Base-by-base conservation (phyloP, 1,140 invertebrate genomes). In the Drosophila eugracilis region DNA sequence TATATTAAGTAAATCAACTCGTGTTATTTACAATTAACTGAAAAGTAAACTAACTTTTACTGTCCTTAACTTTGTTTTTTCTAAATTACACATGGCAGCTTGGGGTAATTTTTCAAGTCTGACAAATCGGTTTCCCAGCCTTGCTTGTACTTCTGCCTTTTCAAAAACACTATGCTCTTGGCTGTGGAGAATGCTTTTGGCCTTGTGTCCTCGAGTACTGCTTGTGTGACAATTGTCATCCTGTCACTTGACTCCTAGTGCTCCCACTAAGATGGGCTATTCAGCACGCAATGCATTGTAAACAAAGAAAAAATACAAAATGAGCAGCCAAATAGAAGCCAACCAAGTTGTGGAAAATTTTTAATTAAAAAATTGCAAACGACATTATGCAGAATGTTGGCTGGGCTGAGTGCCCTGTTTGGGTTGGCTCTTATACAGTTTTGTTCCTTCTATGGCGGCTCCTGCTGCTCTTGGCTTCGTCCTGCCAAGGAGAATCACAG, bases 331-430 rank as follows among this genome's bases (percentile, higher is more conserved):
- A 73, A 79, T 73, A 75, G 62, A 75, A 79, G 52, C 63, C 63
- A 79, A 67, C 39, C 63, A 60, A 75, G 72, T 62, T 80, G 81
- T 66, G 74, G 62, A 80, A 76, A 57, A 86, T 76, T 85, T 84
- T 86, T 77, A 85, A 85, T 86, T 85, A 85, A 80, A 86, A 86
- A 86, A 85, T 86, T 80, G 80, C 76, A 50, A 69, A 69, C 57
- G 41, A 57, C 76, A 69, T 79, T 80, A 80, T 80, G 77, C 71
- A 60, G 50, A 78, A 50, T 48, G 75, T n/a, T 22, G 19, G 34
- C n/a, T 44, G 48, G 49, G n/a, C 5, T 28, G 58, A 22, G 32
- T n/a, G n/a, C 17, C 24, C 26, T 21, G 10, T 10, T n/a, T 26
- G 26, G n/a, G 36, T 15, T 65, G 42, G 44, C 36, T 21, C 59